Base-by-base conservation (phyloP, 2,888 invertebrate genomes). In the Argyresthia albistria region DNA sequence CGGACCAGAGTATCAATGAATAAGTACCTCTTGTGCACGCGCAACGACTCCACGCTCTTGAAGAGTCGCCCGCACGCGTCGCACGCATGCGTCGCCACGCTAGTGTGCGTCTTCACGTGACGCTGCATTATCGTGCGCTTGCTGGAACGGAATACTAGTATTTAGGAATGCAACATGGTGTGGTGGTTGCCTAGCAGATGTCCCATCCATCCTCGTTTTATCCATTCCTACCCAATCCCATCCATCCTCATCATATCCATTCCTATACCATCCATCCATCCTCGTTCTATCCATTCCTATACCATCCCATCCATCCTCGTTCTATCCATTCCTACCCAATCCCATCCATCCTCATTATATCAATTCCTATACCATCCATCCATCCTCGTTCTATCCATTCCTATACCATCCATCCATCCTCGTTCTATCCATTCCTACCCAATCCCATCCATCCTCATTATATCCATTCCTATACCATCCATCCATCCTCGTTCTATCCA, bases 71-170 rank as follows among this genome's bases (percentile, higher is more conserved):
- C 86, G 56, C 88, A 88, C 1, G 66, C 63, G 25, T 80, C 70
- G 43, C 88, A 88, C 1, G 82, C 62, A 58, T 74, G 74, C 0
- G 67, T 64, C 35, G 73, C 76, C 0, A 55, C 57, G 0, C 58
- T 37, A 0, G 60, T 57, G 60, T 88, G 87, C 0, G 71, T 59
- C 1, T 68, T 64, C 8, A 80, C 80, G 57, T 88, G 88, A 0
- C 86, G 66, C 52, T 88, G 88, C 57, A 87, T 83, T 11, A 81
- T 80, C 0, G 88, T 88, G 0, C 88, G 73, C 25, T 84, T 87
- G 25, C 87, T 87, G 65, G 0, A 58, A 54, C 3, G 11, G 8
- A 46, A 25, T 15, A 16, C 42, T 42, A 39, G n/a, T n/a, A 42
- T 12, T 42, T 12, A 42, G 11, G n/a, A n/a, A n/a, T n/a, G n/a